phyloP scores from a whole-genome alignment of 2,888 invertebrate genomes.

The Clusia tigrina region DNA sequence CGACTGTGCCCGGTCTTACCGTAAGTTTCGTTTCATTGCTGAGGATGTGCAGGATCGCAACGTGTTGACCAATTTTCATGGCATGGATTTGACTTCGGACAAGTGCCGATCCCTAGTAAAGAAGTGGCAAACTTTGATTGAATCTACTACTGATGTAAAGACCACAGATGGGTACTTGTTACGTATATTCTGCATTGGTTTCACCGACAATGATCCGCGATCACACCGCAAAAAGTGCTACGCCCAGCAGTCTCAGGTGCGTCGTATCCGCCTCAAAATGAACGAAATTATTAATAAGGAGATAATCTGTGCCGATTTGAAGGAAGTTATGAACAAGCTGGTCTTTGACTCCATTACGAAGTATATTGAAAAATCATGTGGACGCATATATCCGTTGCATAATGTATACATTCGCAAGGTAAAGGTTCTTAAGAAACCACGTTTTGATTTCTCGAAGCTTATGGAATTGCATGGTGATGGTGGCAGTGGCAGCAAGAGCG shows the following conservation, averaged over 20 bases:
- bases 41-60: constrained; percentile 98
- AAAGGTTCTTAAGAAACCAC: constrained; percentile 98
- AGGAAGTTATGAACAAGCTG: constrained; percentile 95
- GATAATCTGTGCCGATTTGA: constrained; percentile 88
- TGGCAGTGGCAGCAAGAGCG: constrained; percentile 74
- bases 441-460: constrained; percentile 94
- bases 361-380: constrained; percentile 98
- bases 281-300: constrained; percentile 94
- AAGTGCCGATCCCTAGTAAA: constrained; percentile 98
- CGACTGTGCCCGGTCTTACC: constrained; percentile 95
- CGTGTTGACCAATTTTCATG: constrained; percentile 98
- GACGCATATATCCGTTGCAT: constrained; percentile 95
- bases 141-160: constrained; percentile 96
- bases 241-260: constrained; percentile 97
- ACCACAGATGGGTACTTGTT: constrained; percentile 97
- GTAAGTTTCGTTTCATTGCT: constrained; percentile 96
- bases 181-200: constrained; percentile 98
- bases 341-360: constrained; percentile 99
- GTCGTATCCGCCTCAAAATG: constrained; percentile 97
- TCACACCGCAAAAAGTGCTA: constrained; percentile 98
- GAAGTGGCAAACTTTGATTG: constrained; percentile 99
- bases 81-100: constrained; percentile 99
- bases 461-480: constrained; percentile 96
- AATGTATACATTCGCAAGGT: constrained; percentile 99
- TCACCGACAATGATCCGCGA: constrained; percentile 94